phyloP scores from a whole-genome alignment of 2,113 vertebrate species.

The Odobenus rosmarus region DNA sequence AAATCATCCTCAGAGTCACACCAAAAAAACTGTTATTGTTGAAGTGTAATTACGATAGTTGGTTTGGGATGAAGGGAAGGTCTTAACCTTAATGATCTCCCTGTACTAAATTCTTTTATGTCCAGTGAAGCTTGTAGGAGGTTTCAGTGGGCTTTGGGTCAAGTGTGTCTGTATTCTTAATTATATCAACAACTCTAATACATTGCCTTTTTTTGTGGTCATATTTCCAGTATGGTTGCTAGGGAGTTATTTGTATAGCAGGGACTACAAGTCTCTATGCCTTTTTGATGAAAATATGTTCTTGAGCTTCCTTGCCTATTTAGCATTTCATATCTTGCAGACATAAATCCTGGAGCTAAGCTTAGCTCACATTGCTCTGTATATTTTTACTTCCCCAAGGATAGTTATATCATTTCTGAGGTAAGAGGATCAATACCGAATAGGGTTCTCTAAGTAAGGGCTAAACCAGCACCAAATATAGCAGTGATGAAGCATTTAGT shows the following conservation, averaged over 20 bases:
- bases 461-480: constrained; percentile 55
- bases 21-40: not conserved
- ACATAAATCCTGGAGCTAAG: constrained; percentile 31
- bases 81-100: not conserved
- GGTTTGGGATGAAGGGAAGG: not conserved
- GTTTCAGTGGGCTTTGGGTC: not conserved
- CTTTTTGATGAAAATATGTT: constrained; percentile 54
- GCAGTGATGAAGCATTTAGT: not conserved
- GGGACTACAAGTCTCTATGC: not conserved
- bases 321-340: constrained; percentile 54
- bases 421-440: constrained; percentile 66
- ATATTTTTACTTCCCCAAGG: constrained; percentile 50
- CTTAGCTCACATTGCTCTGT: constrained; percentile 30
- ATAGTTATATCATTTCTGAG: constrained; percentile 64
- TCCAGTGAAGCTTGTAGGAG: not conserved
- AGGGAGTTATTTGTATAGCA: not conserved
- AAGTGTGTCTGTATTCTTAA: constrained; percentile 3
- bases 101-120: not conserved
- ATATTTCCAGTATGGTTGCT: constrained; percentile 26
- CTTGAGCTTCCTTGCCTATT: constrained; percentile 45
- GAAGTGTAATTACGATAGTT: not conserved
- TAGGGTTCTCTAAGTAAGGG: constrained; percentile 55
- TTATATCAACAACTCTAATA: not conserved
- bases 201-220: not conserved
- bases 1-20: not conserved